Conservation (phyloP, 2,113 vertebrate species). For the Mugil cephalus region DNA sequence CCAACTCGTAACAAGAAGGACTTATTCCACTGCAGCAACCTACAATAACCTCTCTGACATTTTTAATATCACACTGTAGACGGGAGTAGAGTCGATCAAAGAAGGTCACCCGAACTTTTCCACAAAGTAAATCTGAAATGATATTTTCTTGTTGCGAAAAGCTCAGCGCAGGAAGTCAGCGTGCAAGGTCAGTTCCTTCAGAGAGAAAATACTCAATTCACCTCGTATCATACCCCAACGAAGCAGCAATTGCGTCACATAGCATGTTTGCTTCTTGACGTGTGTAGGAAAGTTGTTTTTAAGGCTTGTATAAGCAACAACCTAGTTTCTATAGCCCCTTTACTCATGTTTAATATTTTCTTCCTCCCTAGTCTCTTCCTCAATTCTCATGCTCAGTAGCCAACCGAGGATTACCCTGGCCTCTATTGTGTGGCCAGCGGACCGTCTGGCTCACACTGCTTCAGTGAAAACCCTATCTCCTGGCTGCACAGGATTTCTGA, state of each 20-base stretch:
- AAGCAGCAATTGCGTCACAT: constrained; percentile 21
- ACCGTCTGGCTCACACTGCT: constrained; percentile 49
- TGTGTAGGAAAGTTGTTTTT: constrained; percentile 9
- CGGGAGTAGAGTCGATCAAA: constrained; percentile 12
- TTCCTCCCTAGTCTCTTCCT: constrained; percentile 13
- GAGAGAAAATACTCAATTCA: background rate
- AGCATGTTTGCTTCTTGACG: background rate
- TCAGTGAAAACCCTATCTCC: constrained; percentile 59
- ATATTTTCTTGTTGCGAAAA: constrained; percentile 16
- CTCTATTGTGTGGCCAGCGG: constrained; percentile 73
- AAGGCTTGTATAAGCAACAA: constrained; percentile 14
- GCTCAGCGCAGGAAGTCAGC: background rate
- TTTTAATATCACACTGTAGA: constrained; percentile 34
- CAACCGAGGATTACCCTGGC: constrained; percentile 65
- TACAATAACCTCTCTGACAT: constrained; percentile 29
- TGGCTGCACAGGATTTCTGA: constrained; percentile 65
- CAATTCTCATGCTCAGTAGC: constrained; percentile 38
- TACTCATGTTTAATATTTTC: constrained; percentile 62
- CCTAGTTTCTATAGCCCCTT: constrained; percentile 25
- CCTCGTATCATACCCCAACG: constrained; percentile 6
- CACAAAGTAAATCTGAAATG: constrained; percentile 34
- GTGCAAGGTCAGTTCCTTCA: constrained; percentile 22
- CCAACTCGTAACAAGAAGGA: constrained; percentile 11
- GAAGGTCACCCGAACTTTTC: constrained; percentile 25
- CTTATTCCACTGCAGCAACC: constrained; percentile 12